Evolutionary conservation across 2,113 vertebrate species (phyloP).

Genomic region (Aix galericulata): DNA sequence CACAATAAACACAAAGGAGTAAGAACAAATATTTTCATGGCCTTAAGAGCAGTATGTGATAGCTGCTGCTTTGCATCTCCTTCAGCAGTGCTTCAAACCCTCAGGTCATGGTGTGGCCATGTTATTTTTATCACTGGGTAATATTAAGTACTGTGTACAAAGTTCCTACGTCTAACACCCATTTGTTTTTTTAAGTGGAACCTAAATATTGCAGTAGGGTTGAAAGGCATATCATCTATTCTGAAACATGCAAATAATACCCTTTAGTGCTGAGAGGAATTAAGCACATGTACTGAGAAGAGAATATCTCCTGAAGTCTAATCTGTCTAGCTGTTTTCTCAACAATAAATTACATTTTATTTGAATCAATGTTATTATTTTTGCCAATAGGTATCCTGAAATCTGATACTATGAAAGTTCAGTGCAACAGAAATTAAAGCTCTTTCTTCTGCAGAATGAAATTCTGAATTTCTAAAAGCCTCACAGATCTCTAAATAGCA

Average conservation of each 20-base stretch:
- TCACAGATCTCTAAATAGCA: background rate
- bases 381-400: background rate
- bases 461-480: background rate
- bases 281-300: background rate
- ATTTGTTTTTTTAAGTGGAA: conserved; percentile 9
- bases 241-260: conserved; percentile 31
- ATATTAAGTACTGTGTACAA: background rate
- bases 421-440: background rate
- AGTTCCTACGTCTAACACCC: background rate
- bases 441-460: background rate
- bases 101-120: background rate
- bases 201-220: background rate
- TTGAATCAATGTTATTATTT: background rate
- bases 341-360: background rate
- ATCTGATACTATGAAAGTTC: background rate
- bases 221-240: background rate
- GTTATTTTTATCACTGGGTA: background rate
- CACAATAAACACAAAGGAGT: background rate
- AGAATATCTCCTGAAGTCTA: background rate
- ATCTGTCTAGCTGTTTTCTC: conserved; percentile 1
- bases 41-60: background rate
- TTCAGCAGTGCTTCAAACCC: background rate
- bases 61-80: background rate
- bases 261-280: background rate
- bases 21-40: background rate